Evolutionary conservation across 2,888 invertebrate genomes (phyloP), one percentile per base, ranked within the genome.

Genomic region (Pecten maximus): DNA sequence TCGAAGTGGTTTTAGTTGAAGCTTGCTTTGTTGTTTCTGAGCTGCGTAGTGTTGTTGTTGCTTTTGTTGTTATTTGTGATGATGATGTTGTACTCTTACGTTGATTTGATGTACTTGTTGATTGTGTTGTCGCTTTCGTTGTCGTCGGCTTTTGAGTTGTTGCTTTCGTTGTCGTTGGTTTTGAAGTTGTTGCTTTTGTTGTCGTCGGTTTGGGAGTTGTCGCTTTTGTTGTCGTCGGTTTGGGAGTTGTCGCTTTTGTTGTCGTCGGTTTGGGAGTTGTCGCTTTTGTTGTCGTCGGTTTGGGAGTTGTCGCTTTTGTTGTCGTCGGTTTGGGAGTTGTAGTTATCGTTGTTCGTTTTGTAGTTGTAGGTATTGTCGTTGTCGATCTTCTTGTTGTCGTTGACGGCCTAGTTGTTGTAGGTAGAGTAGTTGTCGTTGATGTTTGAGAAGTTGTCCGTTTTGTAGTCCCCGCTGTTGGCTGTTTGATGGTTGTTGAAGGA

Each of bases 271-370:
- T 87, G 1, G 87, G 15, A 28, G 87, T 54, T 48, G 40, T 91
- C 48, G 87, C 35, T 40, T 87, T 87, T 44, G 88, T 40, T 88
- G 40, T 40, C 28, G 74, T 87, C 28, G 88, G 44, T 87, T 44
- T 87, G 23, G 88, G 0, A 28, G 86, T 12, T 48, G 40, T 28
- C 40, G 44, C 12, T 40, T 15, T 89, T 54, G 90, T 88, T 0
- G 74, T 60, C n/a, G 50, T 0, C 23, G 54, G 87, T 23, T n/a
- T 86, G 0, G 40, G 19, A 39, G 88, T 44, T 88, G 90, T 86
- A 50, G 89, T 50, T 88, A 3, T 90, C 48, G 90, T 88, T 40
- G 90, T 91, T 89, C 90, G 23, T 19, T 60, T 35, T 89, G 89
- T 40, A 54, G 88, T 90, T 87, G 88, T 91, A 40, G 39, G 23